phyloP scores from a whole-genome alignment of 2,113 vertebrate species.

The Microcebus ravelobensis region DNA sequence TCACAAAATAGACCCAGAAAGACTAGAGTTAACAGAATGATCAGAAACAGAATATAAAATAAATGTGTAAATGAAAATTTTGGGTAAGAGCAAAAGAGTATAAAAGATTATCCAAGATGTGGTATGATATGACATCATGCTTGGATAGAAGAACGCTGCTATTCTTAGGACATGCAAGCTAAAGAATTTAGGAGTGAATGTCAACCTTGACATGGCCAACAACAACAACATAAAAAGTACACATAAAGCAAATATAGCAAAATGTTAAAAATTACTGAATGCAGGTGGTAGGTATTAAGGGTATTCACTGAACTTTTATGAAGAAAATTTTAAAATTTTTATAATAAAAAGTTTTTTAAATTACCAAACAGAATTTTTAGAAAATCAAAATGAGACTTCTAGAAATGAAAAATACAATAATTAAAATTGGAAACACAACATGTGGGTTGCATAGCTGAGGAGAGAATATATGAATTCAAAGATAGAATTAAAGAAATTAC shows the following conservation, averaged over 20 bases:
- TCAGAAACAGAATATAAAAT: slow-evolving; percentile 12
- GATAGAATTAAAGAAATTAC: background rate
- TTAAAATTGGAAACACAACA: background rate
- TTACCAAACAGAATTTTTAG: slow-evolving; percentile 1
- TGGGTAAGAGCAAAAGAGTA: background rate
- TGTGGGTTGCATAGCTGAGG: background rate
- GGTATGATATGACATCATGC: background rate
- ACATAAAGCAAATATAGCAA: background rate
- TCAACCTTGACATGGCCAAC: background rate
- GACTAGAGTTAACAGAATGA: background rate
- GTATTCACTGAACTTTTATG: background rate
- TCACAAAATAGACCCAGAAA: background rate
- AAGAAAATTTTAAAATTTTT: background rate
- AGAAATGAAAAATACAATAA: slow-evolving; percentile 1
- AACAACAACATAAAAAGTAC: background rate
- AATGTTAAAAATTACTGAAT: background rate
- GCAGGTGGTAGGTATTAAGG: background rate
- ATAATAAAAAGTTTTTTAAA: background rate
- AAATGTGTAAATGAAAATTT: slow-evolving; percentile 12
- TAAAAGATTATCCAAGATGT: background rate
- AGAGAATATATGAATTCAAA: background rate
- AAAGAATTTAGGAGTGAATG: background rate
- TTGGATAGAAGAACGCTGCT: background rate
- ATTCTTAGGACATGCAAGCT: background rate
- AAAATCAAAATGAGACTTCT: slow-evolving; percentile 16